phyloP scores from a whole-genome alignment of 2,113 vertebrate species.

The Panurus biarmicus region DNA sequence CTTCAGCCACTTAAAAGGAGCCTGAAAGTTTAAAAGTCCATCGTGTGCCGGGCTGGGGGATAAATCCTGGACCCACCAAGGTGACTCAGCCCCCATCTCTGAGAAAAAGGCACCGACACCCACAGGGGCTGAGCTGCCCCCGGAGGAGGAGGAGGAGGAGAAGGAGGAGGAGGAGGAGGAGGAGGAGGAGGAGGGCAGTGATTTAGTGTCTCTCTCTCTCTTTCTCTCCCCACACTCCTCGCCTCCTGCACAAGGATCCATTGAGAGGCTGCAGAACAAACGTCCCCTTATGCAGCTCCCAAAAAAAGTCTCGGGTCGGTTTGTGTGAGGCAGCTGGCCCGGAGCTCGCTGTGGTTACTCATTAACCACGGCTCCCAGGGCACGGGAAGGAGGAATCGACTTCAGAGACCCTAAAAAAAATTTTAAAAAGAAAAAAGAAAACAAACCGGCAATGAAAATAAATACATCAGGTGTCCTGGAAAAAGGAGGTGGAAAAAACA shows the following conservation, averaged over 20 bases:
- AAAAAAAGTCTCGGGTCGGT: constrained; percentile 51
- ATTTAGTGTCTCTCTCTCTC: constrained; percentile 70
- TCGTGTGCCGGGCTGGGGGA: not conserved
- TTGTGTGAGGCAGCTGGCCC: constrained; percentile 70
- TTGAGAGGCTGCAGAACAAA: constrained; percentile 89
- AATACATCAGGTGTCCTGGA: constrained; percentile 64
- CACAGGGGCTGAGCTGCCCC: constrained; percentile 48
- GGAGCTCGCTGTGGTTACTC: constrained; percentile 72
- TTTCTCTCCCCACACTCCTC: constrained; percentile 76
- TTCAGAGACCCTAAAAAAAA: not conserved
- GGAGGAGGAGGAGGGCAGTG: constrained; percentile 62
- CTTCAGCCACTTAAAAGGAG: not conserved
- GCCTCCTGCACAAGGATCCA: constrained; percentile 87
- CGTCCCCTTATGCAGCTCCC: constrained; percentile 85
- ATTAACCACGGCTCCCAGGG: constrained; percentile 69
- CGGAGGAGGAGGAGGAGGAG: constrained; percentile 34
- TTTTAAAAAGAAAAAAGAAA: not conserved
- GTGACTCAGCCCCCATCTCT: constrained; percentile 13
- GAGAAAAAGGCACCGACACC: not conserved
- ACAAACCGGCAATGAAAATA: not conserved
- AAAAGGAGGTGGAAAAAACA: constrained; percentile 15
- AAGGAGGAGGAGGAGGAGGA: constrained; percentile 58
- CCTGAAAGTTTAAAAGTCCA: not conserved
- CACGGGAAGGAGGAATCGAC: constrained; percentile 41
- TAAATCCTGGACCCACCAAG: not conserved